Conservation (phyloP, 1,140 invertebrate genomes). For the Platyscapa corneri region DNA sequence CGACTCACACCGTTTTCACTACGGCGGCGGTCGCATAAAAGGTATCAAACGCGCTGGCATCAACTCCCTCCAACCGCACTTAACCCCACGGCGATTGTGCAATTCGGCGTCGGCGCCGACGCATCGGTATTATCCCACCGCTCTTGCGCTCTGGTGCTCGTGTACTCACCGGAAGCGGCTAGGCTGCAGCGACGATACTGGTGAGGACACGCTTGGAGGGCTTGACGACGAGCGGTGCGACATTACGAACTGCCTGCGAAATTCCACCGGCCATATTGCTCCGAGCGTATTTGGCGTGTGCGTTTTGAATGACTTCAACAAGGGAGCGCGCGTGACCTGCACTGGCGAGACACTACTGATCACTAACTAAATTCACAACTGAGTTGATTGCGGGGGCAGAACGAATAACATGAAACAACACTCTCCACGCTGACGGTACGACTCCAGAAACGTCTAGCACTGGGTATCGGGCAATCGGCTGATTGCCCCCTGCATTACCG, state of each 20-base stretch:
- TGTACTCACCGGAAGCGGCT: background rate
- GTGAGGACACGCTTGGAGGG: background rate
- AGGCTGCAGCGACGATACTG: background rate
- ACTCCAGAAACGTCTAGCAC: background rate
- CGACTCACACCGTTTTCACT: background rate
- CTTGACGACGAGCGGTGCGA: background rate
- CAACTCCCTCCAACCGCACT: too few species aligned
- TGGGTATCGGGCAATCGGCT: background rate
- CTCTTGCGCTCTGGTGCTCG: background rate
- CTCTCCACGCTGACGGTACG: background rate
- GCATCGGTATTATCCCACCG: too few species aligned
- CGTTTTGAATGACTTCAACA: background rate
- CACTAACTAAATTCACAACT: too few species aligned
- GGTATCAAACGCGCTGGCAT: background rate
- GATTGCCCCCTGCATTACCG: background rate
- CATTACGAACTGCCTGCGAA: background rate
- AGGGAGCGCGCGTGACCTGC: too few species aligned
- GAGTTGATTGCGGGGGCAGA: too few species aligned
- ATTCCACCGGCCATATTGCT: conserved; percentile 11
- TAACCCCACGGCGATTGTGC: background rate
- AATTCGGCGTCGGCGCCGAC: background rate
- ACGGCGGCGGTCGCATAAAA: background rate
- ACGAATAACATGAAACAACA: background rate
- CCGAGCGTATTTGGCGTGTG: background rate
- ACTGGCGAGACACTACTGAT: too few species aligned